Conservation (phyloP, 2,888 invertebrate species). For the Zygothrica quintamaculata region DNA sequence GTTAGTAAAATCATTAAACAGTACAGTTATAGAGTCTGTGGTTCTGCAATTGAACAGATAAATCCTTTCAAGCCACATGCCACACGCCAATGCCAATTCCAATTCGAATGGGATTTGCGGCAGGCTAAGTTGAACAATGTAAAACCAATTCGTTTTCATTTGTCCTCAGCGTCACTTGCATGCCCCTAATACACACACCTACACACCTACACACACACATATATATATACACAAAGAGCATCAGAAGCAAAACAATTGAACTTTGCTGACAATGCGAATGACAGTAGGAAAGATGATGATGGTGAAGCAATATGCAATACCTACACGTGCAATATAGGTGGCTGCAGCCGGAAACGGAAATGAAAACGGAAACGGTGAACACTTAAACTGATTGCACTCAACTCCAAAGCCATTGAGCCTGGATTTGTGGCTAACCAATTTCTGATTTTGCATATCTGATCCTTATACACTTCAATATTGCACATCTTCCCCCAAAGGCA, state of each 20-base stretch:
- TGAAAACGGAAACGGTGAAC: conserved; percentile 58
- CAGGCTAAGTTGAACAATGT: conserved; percentile 49
- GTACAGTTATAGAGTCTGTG: conserved; percentile 1
- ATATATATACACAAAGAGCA: not conserved
- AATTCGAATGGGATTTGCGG: conserved; percentile 58
- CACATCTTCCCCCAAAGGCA: not conserved
- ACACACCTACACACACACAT: conserved; percentile 8
- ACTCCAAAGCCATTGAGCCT: conserved; percentile 51
- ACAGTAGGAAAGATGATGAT: conserved; percentile 46
- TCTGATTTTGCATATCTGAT: conserved; percentile 35
- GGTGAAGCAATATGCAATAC: conserved; percentile 21
- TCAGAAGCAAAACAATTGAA: conserved; percentile 19
- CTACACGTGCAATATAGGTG: conserved; percentile 39
- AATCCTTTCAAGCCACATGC: conserved; percentile 23
- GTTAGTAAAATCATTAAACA: conserved; percentile 26
- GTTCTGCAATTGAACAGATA: conserved; percentile 36
- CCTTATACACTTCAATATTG: conserved; percentile 14
- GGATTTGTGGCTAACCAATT: conserved; percentile 55
- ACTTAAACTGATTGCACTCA: conserved; percentile 71
- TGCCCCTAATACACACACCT: conserved; percentile 1
- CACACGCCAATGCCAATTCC: conserved; percentile 29
- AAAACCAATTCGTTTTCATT: conserved; percentile 72
- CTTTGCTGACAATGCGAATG: conserved; percentile 71
- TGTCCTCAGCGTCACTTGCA: conserved; percentile 46
- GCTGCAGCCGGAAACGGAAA: conserved; percentile 22